These are phyloP conservation scores for Simalia tracyae DNA, from an alignment of 2,797 vertebrate genomes.

Conservation along the genomic window DNA sequence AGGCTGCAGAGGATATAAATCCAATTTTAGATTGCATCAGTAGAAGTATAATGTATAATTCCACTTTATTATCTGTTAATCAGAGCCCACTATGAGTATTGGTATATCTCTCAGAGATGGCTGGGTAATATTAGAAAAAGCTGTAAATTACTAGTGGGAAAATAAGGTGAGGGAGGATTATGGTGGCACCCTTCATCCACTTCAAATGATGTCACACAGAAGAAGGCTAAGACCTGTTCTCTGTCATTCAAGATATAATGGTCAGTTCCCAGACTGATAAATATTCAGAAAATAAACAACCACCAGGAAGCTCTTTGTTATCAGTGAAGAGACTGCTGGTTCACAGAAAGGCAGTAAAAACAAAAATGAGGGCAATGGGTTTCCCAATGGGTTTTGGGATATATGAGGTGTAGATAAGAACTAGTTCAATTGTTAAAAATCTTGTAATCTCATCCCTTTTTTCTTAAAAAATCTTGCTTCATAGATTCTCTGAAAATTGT, in stretches of 20 bases:
- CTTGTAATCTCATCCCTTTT: neutral
- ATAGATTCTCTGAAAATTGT: neutral
- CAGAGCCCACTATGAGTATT: neutral
- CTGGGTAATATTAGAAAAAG: neutral
- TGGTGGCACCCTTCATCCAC: neutral
- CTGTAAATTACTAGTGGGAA: neutral
- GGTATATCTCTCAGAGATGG: neutral
- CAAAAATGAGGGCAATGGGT: neutral
- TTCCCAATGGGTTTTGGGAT: neutral
- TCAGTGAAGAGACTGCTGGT: neutral
- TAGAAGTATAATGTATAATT: neutral
- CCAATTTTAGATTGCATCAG: neutral
- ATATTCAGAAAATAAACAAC: neutral
- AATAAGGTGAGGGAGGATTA: neutral
- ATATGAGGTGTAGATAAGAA: neutral
- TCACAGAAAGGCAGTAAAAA: neutral
- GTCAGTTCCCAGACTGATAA: neutral
- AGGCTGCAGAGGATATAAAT: neutral
- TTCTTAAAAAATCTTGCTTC: neutral
- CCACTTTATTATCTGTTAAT: neutral
- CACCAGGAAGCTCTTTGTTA: neutral
- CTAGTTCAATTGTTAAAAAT: neutral
- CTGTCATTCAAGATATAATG: neutral
- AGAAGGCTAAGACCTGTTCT: neutral
- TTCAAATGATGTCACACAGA: neutral